Base-by-base conservation (phyloP, 2,113 vertebrate genomes). In the Entelurus aequoreus region DNA sequence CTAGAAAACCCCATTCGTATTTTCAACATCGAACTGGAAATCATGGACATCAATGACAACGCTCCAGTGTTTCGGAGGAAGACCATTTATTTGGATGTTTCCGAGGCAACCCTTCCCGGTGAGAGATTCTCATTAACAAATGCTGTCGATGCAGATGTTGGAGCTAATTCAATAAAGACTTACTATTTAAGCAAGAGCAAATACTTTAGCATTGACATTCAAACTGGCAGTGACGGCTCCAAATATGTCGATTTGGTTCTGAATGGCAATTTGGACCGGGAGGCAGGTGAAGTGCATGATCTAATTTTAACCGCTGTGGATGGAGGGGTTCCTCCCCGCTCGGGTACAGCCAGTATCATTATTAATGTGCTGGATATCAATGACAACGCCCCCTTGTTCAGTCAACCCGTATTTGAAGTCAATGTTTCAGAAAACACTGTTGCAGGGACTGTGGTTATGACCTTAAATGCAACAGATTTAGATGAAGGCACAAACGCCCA, bases 41-140 rank as follows among this genome's bases (percentile, higher is more conserved):
- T 91, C 52, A 76, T 89, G 86, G 90, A 92, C 79, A 90, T 92
- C 21, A 92, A 92, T 42, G 90, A 92, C 78, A 92, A 92, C 72
- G 87, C 88, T 66, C 91, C 90, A 0, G 81, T 88, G 72, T 92
- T 92, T 58, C 87, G 90, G 60, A 83, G 89, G 5, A 86, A 84
- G 70, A 88, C 91, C 58, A 91, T 92, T 82, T 84, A 87, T 4
- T 66, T 94, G 75, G 93, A 93, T 72, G 81, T 94, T 54, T 91
- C 92, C 28, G 86, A 94, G 82, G 84, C 87, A 59, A 85, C 88
- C 52, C 78, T 76, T 71, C 86, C 86, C 21, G 93, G 93, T 4
- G 76, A 92, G 77, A 86, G 90, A 10, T 94, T 93, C 66, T 92
- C 91, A 0, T 71, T 94, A 79, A 91, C 86, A 12, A 91, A 91